Conservation (phyloP, 2,888 invertebrate genomes). For the Lathronympha strigana region DNA sequence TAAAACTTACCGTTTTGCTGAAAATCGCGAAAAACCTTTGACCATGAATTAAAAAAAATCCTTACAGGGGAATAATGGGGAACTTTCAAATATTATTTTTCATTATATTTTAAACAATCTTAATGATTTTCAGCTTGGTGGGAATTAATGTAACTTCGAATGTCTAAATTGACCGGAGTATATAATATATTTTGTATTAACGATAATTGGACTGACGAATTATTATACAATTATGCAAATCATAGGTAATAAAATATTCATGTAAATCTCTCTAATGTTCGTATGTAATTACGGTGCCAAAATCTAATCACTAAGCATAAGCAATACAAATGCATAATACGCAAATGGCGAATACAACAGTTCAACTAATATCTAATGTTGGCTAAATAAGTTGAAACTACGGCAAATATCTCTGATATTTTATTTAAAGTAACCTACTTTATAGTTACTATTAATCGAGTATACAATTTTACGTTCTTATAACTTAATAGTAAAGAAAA, state of each 20-base stretch:
- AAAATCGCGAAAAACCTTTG: no score
- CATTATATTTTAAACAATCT: no score
- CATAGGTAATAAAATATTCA: conserved; percentile 3
- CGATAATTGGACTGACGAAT: conserved; percentile 15
- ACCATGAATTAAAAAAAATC: no score
- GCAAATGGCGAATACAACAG: conserved; percentile 9
- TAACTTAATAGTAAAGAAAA: conserved; percentile 42
- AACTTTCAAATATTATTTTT: no score
- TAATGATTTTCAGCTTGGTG: no score
- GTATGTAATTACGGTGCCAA: neutral
- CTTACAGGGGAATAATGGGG: no score
- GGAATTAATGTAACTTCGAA: no score
- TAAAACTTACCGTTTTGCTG: no score
- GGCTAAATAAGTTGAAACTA: conserved; percentile 26
- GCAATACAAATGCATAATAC: conserved; percentile 14
- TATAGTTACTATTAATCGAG: conserved; percentile 1
- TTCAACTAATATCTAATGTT: conserved; percentile 13
- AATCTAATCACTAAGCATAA: conserved; percentile 20
- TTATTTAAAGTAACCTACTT: conserved; percentile 25
- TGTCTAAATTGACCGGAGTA: no score
- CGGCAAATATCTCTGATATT: conserved; percentile 15
- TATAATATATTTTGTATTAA: conserved; percentile 14
- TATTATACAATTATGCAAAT: conserved; percentile 17
- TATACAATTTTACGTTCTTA: conserved; percentile 22
- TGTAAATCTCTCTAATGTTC: neutral